Conservation (phyloP, 2,113 vertebrate species). For the Thalassarche chlororhynchos region DNA sequence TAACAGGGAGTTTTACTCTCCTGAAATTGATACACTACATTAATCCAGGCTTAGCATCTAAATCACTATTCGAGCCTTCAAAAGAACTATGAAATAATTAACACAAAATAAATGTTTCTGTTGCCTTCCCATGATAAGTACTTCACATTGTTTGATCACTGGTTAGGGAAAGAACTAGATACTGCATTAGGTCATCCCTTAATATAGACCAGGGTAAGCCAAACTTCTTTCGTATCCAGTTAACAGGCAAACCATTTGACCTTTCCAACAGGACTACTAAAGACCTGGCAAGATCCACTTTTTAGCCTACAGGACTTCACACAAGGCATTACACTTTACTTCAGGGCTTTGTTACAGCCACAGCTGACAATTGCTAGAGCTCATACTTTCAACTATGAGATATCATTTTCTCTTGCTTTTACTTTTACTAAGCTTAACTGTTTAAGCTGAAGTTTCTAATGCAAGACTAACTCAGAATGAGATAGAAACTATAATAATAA, state of each 20-base stretch:
- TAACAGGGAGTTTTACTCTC: neutral
- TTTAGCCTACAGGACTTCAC: neutral
- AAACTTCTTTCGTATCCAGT: conserved; percentile 25
- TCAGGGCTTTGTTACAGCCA: neutral
- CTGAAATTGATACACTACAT: neutral
- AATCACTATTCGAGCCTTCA: neutral
- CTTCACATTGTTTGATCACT: neutral
- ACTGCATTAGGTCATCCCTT: neutral
- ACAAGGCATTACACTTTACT: neutral
- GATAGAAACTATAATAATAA: neutral
- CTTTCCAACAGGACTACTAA: conserved; percentile 32
- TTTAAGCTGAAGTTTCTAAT: neutral
- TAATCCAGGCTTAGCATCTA: neutral
- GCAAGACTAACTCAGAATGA: neutral
- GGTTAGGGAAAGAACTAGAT: neutral
- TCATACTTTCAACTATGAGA: neutral
- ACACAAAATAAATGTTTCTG: neutral
- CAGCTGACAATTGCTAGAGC: neutral
- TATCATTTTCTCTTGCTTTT: neutral
- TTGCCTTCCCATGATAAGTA: neutral
- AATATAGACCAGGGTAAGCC: conserved; percentile 37
- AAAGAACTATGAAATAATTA: neutral
- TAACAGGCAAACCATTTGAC: conserved; percentile 52
- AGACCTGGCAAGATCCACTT: conserved; percentile 12
- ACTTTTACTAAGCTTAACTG: neutral